Conservation (phyloP, 2,797 vertebrate species). For the Parauchenoglanis ngamensis region DNA sequence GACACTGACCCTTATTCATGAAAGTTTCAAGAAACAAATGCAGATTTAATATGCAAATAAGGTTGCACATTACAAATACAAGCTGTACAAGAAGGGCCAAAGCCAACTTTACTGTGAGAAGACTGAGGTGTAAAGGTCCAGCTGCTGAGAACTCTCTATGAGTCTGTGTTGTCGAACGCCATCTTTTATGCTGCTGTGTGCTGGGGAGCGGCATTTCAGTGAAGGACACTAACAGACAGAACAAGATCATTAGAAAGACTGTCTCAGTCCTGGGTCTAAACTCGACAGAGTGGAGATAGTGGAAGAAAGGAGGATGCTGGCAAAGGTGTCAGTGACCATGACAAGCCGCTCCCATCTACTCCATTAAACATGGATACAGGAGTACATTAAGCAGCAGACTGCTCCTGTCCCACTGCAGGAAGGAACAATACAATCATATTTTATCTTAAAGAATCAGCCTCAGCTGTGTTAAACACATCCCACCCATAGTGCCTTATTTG, state of each 20-base stretch:
- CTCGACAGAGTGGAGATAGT: neutral
- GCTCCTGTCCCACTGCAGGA: neutral
- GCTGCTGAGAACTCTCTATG: neutral
- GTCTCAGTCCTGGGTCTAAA: neutral
- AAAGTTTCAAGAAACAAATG: neutral
- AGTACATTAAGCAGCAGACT: neutral
- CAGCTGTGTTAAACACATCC: neutral
- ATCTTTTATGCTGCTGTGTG: conserved; percentile 1
- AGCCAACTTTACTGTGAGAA: neutral
- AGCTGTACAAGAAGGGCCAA: neutral
- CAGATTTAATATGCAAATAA: neutral
- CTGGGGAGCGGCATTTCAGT: neutral
- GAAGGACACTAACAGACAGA: neutral
- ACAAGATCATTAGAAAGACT: neutral
- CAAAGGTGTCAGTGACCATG: neutral
- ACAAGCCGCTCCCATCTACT: neutral
- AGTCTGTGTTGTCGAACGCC: neutral
- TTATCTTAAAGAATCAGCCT: neutral
- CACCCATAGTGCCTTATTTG: neutral
- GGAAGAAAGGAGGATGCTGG: neutral
- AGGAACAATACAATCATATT: neutral
- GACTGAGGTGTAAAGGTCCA: neutral
- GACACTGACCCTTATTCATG: neutral
- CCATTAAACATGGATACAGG: neutral
- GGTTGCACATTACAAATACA: neutral